phyloP scores from a whole-genome alignment of 2,113 vertebrate species.

The Corydoras maculifer region DNA sequence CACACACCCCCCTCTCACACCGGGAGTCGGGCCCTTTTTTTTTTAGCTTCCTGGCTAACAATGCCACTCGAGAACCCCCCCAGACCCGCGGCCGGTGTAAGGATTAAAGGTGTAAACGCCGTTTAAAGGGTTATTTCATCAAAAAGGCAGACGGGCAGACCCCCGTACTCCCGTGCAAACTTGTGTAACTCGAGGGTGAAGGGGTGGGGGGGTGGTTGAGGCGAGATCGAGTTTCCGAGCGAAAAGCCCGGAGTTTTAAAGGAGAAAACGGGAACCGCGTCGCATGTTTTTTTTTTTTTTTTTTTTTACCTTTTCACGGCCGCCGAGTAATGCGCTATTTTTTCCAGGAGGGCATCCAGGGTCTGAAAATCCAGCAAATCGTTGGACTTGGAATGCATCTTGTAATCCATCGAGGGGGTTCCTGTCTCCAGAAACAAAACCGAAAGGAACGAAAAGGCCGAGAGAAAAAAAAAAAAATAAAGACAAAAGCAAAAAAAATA shows the following conservation, averaged over 20 bases:
- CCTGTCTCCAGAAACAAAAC: conserved; percentile 53
- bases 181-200: not conserved
- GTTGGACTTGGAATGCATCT: conserved; percentile 73
- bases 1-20: conserved; percentile 43
- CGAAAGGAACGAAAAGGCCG: conserved; percentile 29
- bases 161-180: not conserved
- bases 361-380: conserved; percentile 76
- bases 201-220: not conserved
- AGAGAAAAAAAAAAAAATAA: conserved; percentile 3
- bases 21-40: conserved; percentile 48
- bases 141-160: too few species aligned
- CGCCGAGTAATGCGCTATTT: conserved; percentile 69
- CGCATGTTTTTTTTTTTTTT: too few species aligned
- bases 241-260: conserved; percentile 5
- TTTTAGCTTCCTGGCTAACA: conserved; percentile 53
- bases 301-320: conserved; percentile 69
- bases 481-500: conserved; percentile 35
- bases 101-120: too few species aligned
- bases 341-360: conserved; percentile 73
- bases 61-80: conserved; percentile 44
- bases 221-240: not conserved
- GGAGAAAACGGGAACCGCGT: not conserved
- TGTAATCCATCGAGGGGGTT: conserved; percentile 68
- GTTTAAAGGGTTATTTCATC: too few species aligned
- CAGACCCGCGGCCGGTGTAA: too few species aligned